Conservation (phyloP, 37 sponge, comb jelly and placozoan species). For the Axinella damicornis region DNA sequence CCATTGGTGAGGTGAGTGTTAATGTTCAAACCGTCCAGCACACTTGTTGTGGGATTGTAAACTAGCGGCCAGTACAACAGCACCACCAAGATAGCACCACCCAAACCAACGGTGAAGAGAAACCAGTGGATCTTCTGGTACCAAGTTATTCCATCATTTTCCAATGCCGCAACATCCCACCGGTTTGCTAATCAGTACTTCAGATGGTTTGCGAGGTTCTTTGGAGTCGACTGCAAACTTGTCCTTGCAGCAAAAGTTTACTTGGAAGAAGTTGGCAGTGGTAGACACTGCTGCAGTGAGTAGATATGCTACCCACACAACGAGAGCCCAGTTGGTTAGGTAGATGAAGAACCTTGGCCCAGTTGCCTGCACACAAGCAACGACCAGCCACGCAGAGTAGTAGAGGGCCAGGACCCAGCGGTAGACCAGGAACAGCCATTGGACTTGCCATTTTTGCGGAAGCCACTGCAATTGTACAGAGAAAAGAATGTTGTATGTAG, state of each 20-base stretch:
- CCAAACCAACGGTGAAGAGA: slow-evolving; percentile 24
- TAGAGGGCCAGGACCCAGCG: slow-evolving; percentile 61
- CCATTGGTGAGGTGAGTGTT: slow-evolving; percentile 65
- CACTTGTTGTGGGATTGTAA: not conserved
- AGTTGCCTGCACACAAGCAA: slow-evolving; percentile 16
- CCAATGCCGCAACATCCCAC: slow-evolving; percentile 23
- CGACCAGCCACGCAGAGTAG: slow-evolving; percentile 60
- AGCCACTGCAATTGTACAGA: slow-evolving; percentile 78
- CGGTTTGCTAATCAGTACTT: not conserved
- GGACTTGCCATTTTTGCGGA: slow-evolving; percentile 56
- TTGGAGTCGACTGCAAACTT: not conserved
- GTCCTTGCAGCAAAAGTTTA: not conserved
- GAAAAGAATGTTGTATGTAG: too few species aligned
- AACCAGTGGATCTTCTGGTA: slow-evolving; percentile 78
- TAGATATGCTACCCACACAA: slow-evolving; percentile 39
- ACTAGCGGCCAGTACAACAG: slow-evolving; percentile 73
- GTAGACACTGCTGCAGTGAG: slow-evolving; percentile 43
- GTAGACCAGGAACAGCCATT: slow-evolving; percentile 51
- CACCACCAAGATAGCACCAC: slow-evolving; percentile 10
- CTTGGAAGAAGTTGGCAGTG: slow-evolving; percentile 28
- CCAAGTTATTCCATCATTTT: slow-evolving; percentile 49
- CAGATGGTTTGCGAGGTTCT: not conserved
- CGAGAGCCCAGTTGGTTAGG: slow-evolving; percentile 77
- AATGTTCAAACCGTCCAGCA: slow-evolving; percentile 30
- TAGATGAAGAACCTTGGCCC: slow-evolving; percentile 67